A percentile compares a stretch with the other conserved stretches of the same genome.
Evolutionary conservation across 2,888 invertebrate genomes (phyloP).

Genomic region (Cerceris rybyensis): DNA sequence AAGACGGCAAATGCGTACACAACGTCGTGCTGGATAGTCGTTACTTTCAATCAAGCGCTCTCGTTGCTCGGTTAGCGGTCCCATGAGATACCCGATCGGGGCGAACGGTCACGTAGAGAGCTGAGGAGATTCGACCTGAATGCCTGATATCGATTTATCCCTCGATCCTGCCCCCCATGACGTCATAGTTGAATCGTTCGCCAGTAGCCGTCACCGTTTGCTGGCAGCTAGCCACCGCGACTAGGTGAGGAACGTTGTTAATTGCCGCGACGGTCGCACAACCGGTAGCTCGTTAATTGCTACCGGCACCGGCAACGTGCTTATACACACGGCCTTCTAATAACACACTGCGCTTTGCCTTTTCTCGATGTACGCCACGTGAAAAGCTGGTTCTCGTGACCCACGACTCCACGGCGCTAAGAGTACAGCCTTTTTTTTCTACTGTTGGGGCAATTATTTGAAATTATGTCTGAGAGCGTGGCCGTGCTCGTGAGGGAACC

Average conservation of each 20-base stretch:
- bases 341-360: conserved; percentile 55
- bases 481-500: no score
- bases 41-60: conserved; percentile 75
- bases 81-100: conserved; percentile 37
- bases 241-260: conserved; percentile 60
- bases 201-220: conserved; percentile 14
- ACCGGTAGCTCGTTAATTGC: conserved; percentile 68
- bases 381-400: conserved; percentile 37
- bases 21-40: conserved; percentile 66
- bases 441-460: not conserved
- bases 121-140: conserved; percentile 62
- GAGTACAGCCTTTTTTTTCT: not conserved
- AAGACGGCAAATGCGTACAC: conserved; percentile 70
- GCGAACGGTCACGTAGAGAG: conserved; percentile 57
- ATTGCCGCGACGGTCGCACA: conserved; percentile 60
- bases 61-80: conserved; percentile 33
- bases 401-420: not conserved
- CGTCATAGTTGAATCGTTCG: conserved; percentile 55
- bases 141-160: conserved; percentile 59
- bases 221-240: conserved; percentile 14
- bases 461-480: not conserved
- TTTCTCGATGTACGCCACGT: conserved; percentile 22
- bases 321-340: conserved; percentile 52
- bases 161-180: conserved; percentile 43
- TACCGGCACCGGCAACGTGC: conserved; percentile 36